Base-by-base conservation (phyloP, 2,113 vertebrate species). In the Lutjanus erythropterus region DNA sequence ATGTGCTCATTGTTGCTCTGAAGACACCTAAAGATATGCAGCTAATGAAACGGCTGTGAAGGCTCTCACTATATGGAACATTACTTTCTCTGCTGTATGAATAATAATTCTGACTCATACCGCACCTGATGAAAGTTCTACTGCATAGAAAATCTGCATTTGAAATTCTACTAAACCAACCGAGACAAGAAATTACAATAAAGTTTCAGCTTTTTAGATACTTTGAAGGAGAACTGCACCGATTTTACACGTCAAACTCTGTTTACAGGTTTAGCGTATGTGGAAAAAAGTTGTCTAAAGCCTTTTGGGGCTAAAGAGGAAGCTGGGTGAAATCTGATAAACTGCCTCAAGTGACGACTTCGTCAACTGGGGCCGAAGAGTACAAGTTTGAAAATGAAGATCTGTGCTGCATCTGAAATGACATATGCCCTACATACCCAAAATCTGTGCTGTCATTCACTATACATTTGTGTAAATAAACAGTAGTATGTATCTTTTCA, bases 41-140 rank as follows among this genome's bases (percentile, higher is more conserved):
- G 73, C 46, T 84, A 74, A 91, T 91, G 89, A 82, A 88, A 84
- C 4, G 66, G 33, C 77, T 55, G 37, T 72, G 75, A 72, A 82
- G 71, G 47, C 56, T 76, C 50, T 65, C 44, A 53, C 49, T 64
- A 9, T 75, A 52, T 73, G 71, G 56, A 77, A 80, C 78, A 84
- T 78, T 85, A 69, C 37, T 72, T 78, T 83, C 56, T 50, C 35
- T 61, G 67, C n/a, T 7, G 15, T 52, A 55, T 83, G 74, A 82
- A 86, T 83, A 64, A 87, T 83, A 55, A 81, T 64, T 69, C 14
- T 5, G n/a, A 35, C 65, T 82, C 53, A 21, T 33, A 64, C 8
- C 3, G 23, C 21, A 59, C 9, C 27, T 42, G 23, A 74, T 47
- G 33, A 59, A 70, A 73, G 39, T 12, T 33, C 1, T 59, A 37